Percentiles rank a stretch among this genome's conserved stretches.
Evolutionary conservation across 1,140 invertebrate genomes (phyloP).

Genomic region (Drosophila willistoni): DNA sequence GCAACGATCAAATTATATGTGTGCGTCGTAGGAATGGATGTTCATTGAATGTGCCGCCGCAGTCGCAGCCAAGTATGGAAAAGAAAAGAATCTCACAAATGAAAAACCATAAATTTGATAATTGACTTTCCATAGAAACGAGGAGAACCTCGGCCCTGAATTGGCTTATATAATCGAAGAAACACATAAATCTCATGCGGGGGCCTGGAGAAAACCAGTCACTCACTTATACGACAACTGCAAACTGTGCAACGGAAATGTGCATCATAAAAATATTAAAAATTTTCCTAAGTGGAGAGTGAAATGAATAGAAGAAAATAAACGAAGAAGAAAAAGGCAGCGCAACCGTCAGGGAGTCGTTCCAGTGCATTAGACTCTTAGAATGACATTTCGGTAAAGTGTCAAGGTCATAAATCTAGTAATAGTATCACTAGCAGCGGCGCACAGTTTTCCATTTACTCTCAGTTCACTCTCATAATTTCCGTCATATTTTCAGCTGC

Average conservation of each 20-base stretch:
- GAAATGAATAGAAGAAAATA: background rate
- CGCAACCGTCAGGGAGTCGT: slow-evolving; percentile 45
- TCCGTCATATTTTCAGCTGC: slow-evolving; percentile 67
- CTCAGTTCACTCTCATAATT: slow-evolving; percentile 57
- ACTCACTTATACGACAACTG: slow-evolving; percentile 59
- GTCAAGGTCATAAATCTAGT: slow-evolving; percentile 71
- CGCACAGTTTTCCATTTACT: slow-evolving; percentile 12
- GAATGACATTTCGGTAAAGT: slow-evolving; percentile 59
- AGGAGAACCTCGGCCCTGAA: slow-evolving; percentile 44
- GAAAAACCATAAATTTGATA: slow-evolving; percentile 76
- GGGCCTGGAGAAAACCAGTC: slow-evolving; percentile 53
- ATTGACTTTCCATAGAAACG: slow-evolving; percentile 67
- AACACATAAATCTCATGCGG: slow-evolving; percentile 68
- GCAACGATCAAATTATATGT: slow-evolving; percentile 28
- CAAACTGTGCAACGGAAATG: slow-evolving; percentile 71
- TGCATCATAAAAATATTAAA: slow-evolving; percentile 81
- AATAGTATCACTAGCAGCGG: slow-evolving; percentile 18
- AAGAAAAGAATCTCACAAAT: slow-evolving; percentile 49
- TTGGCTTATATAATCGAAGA: slow-evolving; percentile 77
- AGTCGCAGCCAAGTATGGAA: slow-evolving; percentile 13
- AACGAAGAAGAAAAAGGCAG: slow-evolving; percentile 53
- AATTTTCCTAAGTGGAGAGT: slow-evolving; percentile 36
- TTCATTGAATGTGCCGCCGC: slow-evolving; percentile 55
- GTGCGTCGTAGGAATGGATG: slow-evolving; percentile 53
- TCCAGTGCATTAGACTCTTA: slow-evolving; percentile 67